A percentile compares a stretch with the other conserved stretches of the same genome.
Conservation (phyloP, 2,113 vertebrate genomes). For the Hippocampus comes region DNA sequence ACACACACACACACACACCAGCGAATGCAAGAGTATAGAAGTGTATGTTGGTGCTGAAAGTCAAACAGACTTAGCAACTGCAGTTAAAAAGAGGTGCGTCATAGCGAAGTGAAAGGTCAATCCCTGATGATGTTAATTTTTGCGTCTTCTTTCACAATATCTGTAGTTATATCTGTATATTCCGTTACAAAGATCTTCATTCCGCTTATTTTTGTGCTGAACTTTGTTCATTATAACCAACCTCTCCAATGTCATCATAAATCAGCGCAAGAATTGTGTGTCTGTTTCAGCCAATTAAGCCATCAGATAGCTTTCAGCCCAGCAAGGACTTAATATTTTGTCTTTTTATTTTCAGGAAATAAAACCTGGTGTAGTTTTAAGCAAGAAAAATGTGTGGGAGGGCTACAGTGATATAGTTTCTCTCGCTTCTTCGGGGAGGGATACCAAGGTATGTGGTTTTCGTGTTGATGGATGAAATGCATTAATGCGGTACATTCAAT, state of each 20-base stretch:
- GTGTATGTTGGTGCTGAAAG: neutral
- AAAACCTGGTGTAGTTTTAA: constrained; percentile 78
- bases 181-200: too few relatives aligned
- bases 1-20: too few relatives aligned
- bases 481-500: neutral
- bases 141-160: too few relatives aligned
- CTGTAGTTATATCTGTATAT: too few relatives aligned
- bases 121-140: neutral
- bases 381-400: constrained; percentile 83
- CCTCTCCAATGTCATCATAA: too few relatives aligned
- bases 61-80: neutral
- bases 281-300: too few relatives aligned
- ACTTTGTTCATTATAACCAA: too few relatives aligned
- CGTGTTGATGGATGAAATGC: neutral
- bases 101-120: neutral
- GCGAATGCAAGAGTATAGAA: neutral
- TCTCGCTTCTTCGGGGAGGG: constrained; percentile 31
- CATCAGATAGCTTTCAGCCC: neutral
- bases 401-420: constrained; percentile 56
- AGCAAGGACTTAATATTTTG: neutral
- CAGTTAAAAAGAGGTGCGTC: neutral
- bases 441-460: constrained; percentile 21
- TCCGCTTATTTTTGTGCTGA: neutral
- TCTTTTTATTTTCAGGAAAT: constrained; percentile 74
- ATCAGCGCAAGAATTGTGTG: too few relatives aligned